Evolutionary conservation across 2,888 invertebrate genomes (phyloP), one percentile per base, ranked within the genome.

Genomic region (Hyalella azteca): DNA sequence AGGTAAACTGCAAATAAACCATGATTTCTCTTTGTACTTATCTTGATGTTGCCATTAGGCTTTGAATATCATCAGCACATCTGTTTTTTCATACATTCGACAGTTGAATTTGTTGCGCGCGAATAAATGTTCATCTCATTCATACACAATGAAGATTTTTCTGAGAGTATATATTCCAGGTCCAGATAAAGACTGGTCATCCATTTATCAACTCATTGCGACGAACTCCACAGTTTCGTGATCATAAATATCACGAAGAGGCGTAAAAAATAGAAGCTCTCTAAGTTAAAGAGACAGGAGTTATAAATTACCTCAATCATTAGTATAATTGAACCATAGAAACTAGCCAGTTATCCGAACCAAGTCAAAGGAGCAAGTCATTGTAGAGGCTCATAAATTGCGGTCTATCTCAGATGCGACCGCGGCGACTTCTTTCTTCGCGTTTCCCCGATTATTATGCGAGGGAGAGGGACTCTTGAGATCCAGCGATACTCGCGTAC

Each of bases 281-380:
- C 13, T 22, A 36, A 66, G 36, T 36, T 66, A 32, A 59, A 66
- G 66, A 66, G 66, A 66, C 66, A 66, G 66, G 19, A 11, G 66
- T 66, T 32, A 66, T 66, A 66, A 66, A 66, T 66, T 36, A 66
- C 66, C 36, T 19, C 36, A 32, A 66, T 66, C 66, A 66, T 66
- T 66, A 66, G 66, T 66, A 66, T 66, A 66, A 66, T 66, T 66
- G 66, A 66, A 66, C 66, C 66, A 66, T 66, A 66, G 66, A 66
- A 29, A 66, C 66, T 32, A 66, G 36, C 66, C n/a, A 36, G 66
- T 66, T 66, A 36, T 66, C 66, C 66, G 32, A 39, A 66, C 32
- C 36, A 66, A 66, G 66, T 66, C 66, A 66, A 66, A 66, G 66
- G 66, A 22, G 66, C 66, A 66, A 66, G 66, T 66, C 66, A 66